These are phyloP conservation scores for Podarcis lilfordi DNA, from an alignment of 2,797 vertebrate species.

Conservation along the genomic window DNA sequence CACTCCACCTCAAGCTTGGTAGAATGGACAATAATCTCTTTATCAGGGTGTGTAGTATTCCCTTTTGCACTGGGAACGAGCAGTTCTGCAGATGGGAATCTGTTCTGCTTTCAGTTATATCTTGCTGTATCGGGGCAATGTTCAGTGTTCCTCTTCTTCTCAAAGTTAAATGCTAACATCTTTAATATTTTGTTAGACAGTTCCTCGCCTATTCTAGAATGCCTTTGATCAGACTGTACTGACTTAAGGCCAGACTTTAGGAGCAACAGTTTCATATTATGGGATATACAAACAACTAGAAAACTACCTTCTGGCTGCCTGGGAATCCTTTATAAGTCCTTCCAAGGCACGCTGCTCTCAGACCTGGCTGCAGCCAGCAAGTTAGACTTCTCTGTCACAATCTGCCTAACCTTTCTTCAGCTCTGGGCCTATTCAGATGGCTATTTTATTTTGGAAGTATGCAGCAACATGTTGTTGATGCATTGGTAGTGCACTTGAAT, in stretches of 20 bases:
- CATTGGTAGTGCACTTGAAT: no score
- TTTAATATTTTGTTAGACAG: neutral
- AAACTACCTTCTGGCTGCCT: neutral
- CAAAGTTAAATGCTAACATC: neutral
- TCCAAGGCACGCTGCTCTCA: neutral
- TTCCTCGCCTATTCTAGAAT: neutral
- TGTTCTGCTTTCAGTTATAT: neutral
- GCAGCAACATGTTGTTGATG: no score
- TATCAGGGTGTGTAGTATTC: no score
- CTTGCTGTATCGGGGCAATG: neutral
- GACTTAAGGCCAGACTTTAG: neutral
- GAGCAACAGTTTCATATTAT: no score
- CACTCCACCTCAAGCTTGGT: no score
- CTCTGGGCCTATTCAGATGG: neutral
- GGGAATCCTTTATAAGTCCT: neutral
- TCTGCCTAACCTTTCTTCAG: neutral
- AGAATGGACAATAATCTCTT: no score
- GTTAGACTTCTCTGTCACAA: neutral
- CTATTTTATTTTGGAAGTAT: no score
- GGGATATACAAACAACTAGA: neutral
- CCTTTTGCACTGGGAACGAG: no score
- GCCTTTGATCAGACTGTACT: neutral
- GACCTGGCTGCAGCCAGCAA: neutral
- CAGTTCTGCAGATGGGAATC: no score
- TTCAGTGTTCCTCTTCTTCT: neutral